Evolutionary conservation across 2,113 vertebrate genomes (phyloP).

Genomic region (Carassius gibelio): DNA sequence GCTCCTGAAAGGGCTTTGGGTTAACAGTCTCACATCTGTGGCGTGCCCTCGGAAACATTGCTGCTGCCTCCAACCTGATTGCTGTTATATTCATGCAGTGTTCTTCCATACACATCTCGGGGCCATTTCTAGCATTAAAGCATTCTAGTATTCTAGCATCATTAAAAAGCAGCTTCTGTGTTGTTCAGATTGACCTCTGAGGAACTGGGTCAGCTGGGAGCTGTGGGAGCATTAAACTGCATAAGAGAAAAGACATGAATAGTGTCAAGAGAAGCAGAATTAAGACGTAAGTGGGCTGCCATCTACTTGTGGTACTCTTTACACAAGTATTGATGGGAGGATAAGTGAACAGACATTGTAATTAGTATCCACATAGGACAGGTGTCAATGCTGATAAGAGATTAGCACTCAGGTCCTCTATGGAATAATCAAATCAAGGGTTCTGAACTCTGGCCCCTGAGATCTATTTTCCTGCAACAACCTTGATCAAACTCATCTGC

Average conservation of each 20-base stretch:
- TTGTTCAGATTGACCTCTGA: constrained; percentile 1
- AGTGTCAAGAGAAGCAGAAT: neutral
- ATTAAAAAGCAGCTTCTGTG: constrained; percentile 24
- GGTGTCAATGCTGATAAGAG: neutral
- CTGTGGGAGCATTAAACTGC: constrained; percentile 7
- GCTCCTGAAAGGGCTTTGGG: constrained; percentile 10
- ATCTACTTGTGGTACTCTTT: neutral
- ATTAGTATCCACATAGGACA: neutral
- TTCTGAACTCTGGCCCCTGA: too few species aligned
- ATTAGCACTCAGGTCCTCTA: neutral
- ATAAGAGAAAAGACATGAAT: constrained; percentile 20
- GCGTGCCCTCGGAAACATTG: neutral
- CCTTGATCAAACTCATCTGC: too few species aligned
- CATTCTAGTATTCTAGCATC: too few species aligned
- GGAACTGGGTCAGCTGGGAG: constrained; percentile 17
- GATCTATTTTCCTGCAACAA: too few species aligned
- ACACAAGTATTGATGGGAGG: neutral
- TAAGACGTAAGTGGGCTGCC: constrained; percentile 1
- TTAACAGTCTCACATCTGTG: constrained; percentile 45
- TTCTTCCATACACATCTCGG: neutral
- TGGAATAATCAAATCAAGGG: neutral
- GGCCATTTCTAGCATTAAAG: neutral
- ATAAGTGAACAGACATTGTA: neutral
- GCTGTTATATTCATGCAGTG: constrained; percentile 14
- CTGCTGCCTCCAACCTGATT: constrained; percentile 26